Percentiles rank a stretch among this genome's conserved stretches.
These are phyloP conservation scores for Entelurus aequoreus DNA, from an alignment of 2,113 vertebrate genomes.

Conservation along the genomic window DNA sequence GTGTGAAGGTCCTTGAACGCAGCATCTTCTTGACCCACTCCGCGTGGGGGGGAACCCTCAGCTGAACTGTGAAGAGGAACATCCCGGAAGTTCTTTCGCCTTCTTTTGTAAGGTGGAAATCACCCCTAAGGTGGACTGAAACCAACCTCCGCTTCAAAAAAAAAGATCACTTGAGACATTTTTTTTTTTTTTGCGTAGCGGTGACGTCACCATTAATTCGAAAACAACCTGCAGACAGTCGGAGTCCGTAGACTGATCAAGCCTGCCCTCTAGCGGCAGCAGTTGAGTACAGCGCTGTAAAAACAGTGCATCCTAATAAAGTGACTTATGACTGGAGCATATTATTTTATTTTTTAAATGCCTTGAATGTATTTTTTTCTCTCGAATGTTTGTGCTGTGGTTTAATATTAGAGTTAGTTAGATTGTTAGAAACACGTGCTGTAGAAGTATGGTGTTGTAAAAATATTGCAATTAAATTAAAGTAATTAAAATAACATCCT, in stretches of 20 bases:
- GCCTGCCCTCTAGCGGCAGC: constrained; percentile 53
- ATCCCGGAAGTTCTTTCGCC: constrained; percentile 43
- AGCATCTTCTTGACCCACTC: constrained; percentile 41
- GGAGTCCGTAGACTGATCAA: neutral
- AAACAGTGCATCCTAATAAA: too few species aligned
- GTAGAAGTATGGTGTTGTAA: too few species aligned
- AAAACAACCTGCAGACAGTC: constrained; percentile 2
- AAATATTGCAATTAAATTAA: too few species aligned
- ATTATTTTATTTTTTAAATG: too few species aligned
- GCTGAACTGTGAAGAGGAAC: constrained; percentile 40
- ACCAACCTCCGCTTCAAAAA: constrained; percentile 35
- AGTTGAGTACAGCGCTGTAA: neutral
- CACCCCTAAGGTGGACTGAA: constrained; percentile 56
- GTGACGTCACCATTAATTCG: neutral
- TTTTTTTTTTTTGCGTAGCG: constrained; percentile 4
- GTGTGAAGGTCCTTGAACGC: too few species aligned
- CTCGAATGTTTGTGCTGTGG: too few species aligned
- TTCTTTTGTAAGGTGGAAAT: constrained; percentile 48
- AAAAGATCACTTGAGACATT: constrained; percentile 19
- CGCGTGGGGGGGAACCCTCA: constrained; percentile 52
- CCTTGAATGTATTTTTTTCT: too few species aligned
- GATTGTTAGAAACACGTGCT: too few species aligned
- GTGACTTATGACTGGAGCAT: too few species aligned
- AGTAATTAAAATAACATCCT: too few species aligned
- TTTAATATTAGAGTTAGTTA: too few species aligned